phyloP scores from a whole-genome alignment of 2,888 invertebrate genomes.

The Lomographa bimaculata region DNA sequence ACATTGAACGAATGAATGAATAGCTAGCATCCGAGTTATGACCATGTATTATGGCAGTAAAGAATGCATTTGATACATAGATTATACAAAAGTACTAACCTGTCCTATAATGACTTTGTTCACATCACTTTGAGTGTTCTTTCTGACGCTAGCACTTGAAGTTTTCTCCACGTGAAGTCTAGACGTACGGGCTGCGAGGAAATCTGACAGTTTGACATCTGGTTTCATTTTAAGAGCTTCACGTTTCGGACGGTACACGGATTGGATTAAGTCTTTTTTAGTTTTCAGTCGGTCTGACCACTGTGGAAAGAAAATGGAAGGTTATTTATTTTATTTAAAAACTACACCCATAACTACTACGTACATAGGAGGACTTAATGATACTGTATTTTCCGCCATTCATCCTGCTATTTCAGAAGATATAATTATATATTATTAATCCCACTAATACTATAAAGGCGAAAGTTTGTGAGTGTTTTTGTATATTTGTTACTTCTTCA shows the following conservation, averaged over 20 bases:
- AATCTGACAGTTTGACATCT: slow-evolving; percentile 87
- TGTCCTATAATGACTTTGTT: slow-evolving; percentile 95
- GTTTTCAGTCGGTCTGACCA: slow-evolving; percentile 92
- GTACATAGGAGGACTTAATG: too few relatives aligned
- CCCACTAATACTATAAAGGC: too few relatives aligned
- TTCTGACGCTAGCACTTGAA: slow-evolving; percentile 92
- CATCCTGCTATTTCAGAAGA: too few relatives aligned
- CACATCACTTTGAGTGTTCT: slow-evolving; percentile 92
- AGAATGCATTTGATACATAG: too few relatives aligned
- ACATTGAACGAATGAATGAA: too few relatives aligned
- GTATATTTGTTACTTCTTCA: too few relatives aligned
- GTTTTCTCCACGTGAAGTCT: slow-evolving; percentile 96
- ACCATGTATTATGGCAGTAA: too few relatives aligned
- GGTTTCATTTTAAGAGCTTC: slow-evolving; percentile 82
- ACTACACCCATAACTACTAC: too few relatives aligned
- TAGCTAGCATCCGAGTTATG: too few relatives aligned
- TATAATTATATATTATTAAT: too few relatives aligned
- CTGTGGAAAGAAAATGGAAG: slow-evolving; percentile 65
- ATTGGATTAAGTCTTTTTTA: slow-evolving; percentile 88
- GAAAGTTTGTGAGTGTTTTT: too few relatives aligned
- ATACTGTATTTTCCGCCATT: too few relatives aligned
- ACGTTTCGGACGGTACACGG: slow-evolving; percentile 65
- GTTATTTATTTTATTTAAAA: background rate
- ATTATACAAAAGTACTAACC: slow-evolving; percentile 77
- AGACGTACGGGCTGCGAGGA: slow-evolving; percentile 93